Conservation (phyloP, 2,888 invertebrate genomes). For the Dimorphilus gyrociliatus region DNA sequence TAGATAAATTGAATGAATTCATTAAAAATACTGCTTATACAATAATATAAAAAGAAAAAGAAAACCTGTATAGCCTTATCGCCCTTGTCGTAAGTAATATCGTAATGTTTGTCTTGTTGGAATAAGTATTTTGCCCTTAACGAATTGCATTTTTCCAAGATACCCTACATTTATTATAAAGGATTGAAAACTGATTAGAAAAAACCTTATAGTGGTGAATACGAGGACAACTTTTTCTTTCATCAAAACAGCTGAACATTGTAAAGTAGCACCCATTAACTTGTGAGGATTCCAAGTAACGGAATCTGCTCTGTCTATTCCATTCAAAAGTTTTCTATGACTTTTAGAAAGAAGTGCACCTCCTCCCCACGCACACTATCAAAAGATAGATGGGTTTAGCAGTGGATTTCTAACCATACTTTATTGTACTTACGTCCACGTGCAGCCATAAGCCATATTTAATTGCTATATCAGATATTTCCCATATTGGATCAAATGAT, state of each 20-base stretch:
- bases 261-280: slow-evolving; percentile 85
- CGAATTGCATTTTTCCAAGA: slow-evolving; percentile 76
- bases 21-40: too few relatives aligned
- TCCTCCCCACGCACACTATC: slow-evolving; percentile 45
- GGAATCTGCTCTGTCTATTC: slow-evolving; percentile 72
- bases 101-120: slow-evolving; percentile 98
- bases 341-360: slow-evolving; percentile 59
- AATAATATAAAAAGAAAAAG: too few relatives aligned
- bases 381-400: too few relatives aligned
- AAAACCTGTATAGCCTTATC: slow-evolving; percentile 98
- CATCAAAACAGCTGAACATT: slow-evolving; percentile 93
- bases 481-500: slow-evolving; percentile 80
- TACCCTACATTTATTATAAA: slow-evolving; percentile 56
- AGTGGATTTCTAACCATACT: too few relatives aligned
- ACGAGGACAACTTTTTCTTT: slow-evolving; percentile 87
- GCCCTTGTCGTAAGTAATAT: slow-evolving; percentile 87
- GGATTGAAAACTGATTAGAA: too few relatives aligned
- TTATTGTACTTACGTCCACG: slow-evolving; percentile 65
- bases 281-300: slow-evolving; percentile 99
- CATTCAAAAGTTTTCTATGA: slow-evolving; percentile 71
- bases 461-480: slow-evolving; percentile 86
- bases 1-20: too few relatives aligned
- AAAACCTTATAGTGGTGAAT: too few relatives aligned
- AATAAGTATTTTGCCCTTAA: slow-evolving; percentile 97
- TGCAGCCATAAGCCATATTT: slow-evolving; percentile 90